Evolutionary conservation across 30 jellyfish, hydroid and myxozoan genomes (phyloP), one percentile per base, ranked within the genome.

Genomic region (Euphysa ruthae): DNA sequence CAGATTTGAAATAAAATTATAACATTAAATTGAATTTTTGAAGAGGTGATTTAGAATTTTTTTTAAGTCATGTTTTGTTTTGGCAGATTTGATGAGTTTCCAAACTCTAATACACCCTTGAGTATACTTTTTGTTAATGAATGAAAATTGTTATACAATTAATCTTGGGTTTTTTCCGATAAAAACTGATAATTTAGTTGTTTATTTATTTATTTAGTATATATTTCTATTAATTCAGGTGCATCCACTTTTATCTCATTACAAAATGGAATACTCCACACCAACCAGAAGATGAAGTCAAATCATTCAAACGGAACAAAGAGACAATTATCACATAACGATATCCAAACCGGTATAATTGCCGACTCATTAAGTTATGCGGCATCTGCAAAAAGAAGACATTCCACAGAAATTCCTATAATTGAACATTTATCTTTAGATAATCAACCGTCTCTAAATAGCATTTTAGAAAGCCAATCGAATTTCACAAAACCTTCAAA

Each of bases 211-310:
- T 29, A 16, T 4, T 3, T 16, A 18, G 22, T 18, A 4, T n/a
- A 4, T 6, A 28, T 61, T 61, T 27, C 34, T 61, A 61, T 29
- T 28, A 26, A 19, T 61, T 10, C 35, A 55, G 14, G 14, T 20
- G 3, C 28, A 38, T 38, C 52, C 52, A 38, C n/a, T 38, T n/a
- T 8, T 8, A n/a, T 29, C 21, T 61, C 74, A 14, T 33, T 68
- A 43, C 80, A 68, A 30, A 68, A 68, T 22, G 80, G 75, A 26
- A 68, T 43, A 23, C 25, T 68, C 16, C 80, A 68, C 29, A n/a
- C n/a, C n/a, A 68, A 68, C 44, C 80, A 68, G 18, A 68, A 52
- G 49, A 43, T 16, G 24, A 68, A 68, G 28, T 6, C 80, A 46
- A 68, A 24, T 22, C 35, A 33, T 19, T 7, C 71, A 6, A 34